A percentile compares a stretch with the other conserved stretches of the same genome.
Conservation (phyloP, 2,113 vertebrate genomes). For the Eulacestoma nigropectus region DNA sequence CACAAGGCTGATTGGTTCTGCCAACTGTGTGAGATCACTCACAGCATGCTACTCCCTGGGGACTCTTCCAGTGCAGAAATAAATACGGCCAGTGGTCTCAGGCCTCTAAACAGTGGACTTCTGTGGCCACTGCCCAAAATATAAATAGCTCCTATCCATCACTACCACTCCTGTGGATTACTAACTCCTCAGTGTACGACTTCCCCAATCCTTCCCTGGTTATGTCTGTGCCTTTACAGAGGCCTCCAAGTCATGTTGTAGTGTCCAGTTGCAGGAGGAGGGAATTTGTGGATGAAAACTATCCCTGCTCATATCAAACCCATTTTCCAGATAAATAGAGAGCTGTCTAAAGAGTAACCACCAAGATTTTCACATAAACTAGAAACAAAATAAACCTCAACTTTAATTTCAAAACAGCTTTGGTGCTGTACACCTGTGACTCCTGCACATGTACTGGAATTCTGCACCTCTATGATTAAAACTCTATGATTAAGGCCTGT, state of each 20-base stretch:
- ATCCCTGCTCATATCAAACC: background rate
- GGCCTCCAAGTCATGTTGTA: accelerated
- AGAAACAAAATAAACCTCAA: background rate
- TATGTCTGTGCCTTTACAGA: background rate
- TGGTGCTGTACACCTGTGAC: background rate
- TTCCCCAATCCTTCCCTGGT: background rate
- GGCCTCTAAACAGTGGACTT: background rate
- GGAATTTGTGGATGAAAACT: background rate
- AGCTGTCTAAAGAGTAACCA: background rate
- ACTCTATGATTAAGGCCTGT: background rate
- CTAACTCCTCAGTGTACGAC: background rate
- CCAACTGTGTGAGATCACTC: background rate
- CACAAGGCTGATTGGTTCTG: background rate
- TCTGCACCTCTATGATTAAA: background rate
- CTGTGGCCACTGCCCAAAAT: background rate
- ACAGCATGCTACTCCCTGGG: background rate
- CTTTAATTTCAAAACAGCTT: background rate
- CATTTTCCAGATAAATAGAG: background rate
- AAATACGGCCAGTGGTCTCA: background rate
- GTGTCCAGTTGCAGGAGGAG: background rate
- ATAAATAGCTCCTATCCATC: background rate
- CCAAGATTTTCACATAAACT: background rate
- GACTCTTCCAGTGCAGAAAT: background rate
- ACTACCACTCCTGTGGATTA: background rate
- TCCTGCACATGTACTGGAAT: accelerated